These are phyloP conservation scores for Notothenia rossii DNA, from an alignment of 2,113 vertebrate species.

Conservation along the genomic window DNA sequence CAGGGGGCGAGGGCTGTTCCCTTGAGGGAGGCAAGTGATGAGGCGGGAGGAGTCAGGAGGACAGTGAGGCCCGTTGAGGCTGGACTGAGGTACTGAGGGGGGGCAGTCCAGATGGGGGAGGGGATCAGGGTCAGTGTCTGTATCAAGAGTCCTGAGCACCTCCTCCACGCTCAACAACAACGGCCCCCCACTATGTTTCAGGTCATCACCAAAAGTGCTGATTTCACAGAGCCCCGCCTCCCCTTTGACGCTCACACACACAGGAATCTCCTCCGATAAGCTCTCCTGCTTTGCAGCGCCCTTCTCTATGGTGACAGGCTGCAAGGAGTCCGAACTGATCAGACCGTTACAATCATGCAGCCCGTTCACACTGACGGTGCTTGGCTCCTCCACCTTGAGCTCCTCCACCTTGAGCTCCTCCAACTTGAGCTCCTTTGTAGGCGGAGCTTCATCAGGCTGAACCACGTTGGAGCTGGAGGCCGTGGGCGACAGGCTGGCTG, in stretches of 20 bases:
- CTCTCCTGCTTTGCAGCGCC: slow-evolving; percentile 89
- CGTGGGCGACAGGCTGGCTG: slow-evolving; percentile 82
- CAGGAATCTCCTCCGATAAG: slow-evolving; percentile 86
- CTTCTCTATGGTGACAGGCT: slow-evolving; percentile 85
- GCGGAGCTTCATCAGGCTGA: neutral
- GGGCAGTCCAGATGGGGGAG: slow-evolving; percentile 83
- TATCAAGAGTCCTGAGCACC: slow-evolving; percentile 95
- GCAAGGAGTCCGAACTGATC: slow-evolving; percentile 84
- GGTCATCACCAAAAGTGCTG: slow-evolving; percentile 90
- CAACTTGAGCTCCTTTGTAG: slow-evolving; percentile 51
- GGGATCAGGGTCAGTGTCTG: slow-evolving; percentile 82
- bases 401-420: slow-evolving; percentile 70
- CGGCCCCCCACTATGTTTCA: slow-evolving; percentile 90
- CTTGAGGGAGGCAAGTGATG: slow-evolving; percentile 87
- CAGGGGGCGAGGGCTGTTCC: slow-evolving; percentile 85
- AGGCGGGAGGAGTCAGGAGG: slow-evolving; percentile 79
- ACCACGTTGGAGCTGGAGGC: slow-evolving; percentile 87
- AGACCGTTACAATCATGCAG: slow-evolving; percentile 94
- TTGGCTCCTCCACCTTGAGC: slow-evolving; percentile 9
- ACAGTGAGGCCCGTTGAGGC: slow-evolving; percentile 87
- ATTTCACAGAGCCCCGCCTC: slow-evolving; percentile 88
- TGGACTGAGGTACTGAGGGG: slow-evolving; percentile 82
- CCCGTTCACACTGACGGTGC: slow-evolving; percentile 88
- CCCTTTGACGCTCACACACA: slow-evolving; percentile 87
- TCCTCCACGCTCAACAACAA: slow-evolving; percentile 96